phyloP scores from a whole-genome alignment of 2,113 vertebrate genomes.

The Cairina moschata region DNA sequence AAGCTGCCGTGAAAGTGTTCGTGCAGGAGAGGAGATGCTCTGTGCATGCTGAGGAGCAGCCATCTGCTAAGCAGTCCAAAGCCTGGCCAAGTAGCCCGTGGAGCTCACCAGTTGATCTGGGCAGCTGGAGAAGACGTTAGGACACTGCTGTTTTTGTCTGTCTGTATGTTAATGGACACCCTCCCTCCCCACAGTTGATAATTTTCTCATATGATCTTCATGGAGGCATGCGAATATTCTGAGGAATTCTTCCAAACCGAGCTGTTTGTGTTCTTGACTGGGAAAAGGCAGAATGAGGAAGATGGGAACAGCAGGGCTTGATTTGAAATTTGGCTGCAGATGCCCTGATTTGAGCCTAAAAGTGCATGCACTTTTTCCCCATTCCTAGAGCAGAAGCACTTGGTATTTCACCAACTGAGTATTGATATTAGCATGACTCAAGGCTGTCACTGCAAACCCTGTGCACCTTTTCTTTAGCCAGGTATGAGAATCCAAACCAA shows the following conservation, averaged over 20 bases:
- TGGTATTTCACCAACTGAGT: background rate
- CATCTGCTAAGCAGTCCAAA: background rate
- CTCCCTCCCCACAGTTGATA: background rate
- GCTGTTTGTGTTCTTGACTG: background rate
- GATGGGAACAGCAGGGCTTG: fast-evolving
- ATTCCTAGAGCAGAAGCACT: background rate
- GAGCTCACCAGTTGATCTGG: fast-evolving
- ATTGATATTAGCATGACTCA: background rate
- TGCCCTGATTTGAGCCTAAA: background rate
- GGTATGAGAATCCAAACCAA: background rate
- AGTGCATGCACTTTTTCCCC: background rate
- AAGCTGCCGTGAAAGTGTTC: background rate
- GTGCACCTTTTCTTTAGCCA: background rate
- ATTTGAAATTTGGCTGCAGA: background rate
- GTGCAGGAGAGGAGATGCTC: background rate
- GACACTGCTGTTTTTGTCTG: background rate
- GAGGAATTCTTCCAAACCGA: background rate
- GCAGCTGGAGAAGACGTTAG: background rate
- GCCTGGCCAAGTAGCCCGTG: background rate
- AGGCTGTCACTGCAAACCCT: background rate
- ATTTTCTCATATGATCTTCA: background rate
- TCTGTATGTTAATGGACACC: background rate
- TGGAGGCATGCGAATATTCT: background rate
- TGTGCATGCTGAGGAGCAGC: background rate
- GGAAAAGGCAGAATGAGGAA: background rate